phyloP scores from a whole-genome alignment of 2,113 vertebrate species.

The Phrynosoma blainvillii region DNA sequence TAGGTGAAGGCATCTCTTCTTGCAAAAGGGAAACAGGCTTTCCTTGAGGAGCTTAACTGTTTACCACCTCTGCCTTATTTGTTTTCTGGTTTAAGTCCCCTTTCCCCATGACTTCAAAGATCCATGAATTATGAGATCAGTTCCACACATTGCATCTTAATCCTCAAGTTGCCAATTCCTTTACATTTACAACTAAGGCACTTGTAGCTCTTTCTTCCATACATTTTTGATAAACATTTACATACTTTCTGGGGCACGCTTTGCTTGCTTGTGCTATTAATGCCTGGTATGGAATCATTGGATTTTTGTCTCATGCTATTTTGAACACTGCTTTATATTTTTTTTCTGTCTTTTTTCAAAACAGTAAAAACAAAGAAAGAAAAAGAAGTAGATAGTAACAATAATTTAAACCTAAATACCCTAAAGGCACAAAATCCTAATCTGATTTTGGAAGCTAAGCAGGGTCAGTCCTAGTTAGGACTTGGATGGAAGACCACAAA shows the following conservation, averaged over 20 bases:
- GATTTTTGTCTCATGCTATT: neutral
- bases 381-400: no score
- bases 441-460: no score
- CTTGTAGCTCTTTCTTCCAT: neutral
- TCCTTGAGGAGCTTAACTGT: neutral
- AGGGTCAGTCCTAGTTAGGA: no score
- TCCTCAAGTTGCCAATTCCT: neutral
- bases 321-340: neutral
- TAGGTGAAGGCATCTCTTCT: neutral
- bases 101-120: neutral
- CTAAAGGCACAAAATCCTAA: no score
- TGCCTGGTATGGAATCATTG: neutral
- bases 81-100: neutral
- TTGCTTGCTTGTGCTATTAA: neutral
- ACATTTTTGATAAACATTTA: neutral
- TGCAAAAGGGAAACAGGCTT: neutral
- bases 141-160: neutral
- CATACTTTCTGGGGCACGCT: neutral
- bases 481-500: no score
- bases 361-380: neutral
- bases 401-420: no score
- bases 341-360: neutral
- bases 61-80: neutral
- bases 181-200: conserved; percentile 26
- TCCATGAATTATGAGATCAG: neutral